Conservation (phyloP, 2,113 vertebrate genomes). For the Thryonomys swinderianus region DNA sequence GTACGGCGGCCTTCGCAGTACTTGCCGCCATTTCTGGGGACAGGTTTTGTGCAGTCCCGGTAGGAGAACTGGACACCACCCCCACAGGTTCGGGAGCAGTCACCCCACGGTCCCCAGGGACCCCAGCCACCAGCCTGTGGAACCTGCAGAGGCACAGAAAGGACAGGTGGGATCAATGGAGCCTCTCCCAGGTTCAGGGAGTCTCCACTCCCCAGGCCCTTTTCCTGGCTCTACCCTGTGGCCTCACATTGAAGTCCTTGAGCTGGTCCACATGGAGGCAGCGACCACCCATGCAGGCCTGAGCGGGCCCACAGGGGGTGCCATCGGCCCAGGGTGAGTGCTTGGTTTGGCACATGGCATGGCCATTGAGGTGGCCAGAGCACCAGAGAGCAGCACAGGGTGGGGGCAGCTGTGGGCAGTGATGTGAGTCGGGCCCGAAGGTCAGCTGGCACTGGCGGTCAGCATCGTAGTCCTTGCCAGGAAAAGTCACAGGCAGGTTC, state of each 20-base stretch:
- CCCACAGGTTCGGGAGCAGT: conserved; percentile 86
- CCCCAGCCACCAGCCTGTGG: conserved; percentile 85
- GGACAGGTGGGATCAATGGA: background rate
- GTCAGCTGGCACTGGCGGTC: conserved; percentile 87
- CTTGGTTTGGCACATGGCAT: conserved; percentile 87
- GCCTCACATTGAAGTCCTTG: conserved; percentile 82
- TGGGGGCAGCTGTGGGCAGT: conserved; percentile 82
- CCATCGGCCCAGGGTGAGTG: conserved; percentile 88
- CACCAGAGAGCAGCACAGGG: conserved; percentile 87
- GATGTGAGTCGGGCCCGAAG: conserved; percentile 84
- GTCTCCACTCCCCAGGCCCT: background rate
- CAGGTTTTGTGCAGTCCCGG: conserved; percentile 79
- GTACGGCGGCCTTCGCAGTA: conserved; percentile 85
- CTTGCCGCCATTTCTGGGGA: conserved; percentile 83
- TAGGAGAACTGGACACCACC: conserved; percentile 85
- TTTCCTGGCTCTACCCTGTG: background rate
- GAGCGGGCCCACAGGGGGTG: conserved; percentile 78
- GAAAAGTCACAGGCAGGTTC: conserved; percentile 82
- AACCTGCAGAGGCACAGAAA: conserved; percentile 62
- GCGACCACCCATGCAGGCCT: conserved; percentile 84
- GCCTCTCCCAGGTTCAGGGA: rapidly evolving
- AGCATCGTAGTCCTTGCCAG: conserved; percentile 82
- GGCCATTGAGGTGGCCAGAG: conserved; percentile 81
- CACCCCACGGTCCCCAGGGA: conserved; percentile 82
- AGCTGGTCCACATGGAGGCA: conserved; percentile 80